phyloP scores from a whole-genome alignment of 2,113 vertebrate species.

The Macquaria australasica region DNA sequence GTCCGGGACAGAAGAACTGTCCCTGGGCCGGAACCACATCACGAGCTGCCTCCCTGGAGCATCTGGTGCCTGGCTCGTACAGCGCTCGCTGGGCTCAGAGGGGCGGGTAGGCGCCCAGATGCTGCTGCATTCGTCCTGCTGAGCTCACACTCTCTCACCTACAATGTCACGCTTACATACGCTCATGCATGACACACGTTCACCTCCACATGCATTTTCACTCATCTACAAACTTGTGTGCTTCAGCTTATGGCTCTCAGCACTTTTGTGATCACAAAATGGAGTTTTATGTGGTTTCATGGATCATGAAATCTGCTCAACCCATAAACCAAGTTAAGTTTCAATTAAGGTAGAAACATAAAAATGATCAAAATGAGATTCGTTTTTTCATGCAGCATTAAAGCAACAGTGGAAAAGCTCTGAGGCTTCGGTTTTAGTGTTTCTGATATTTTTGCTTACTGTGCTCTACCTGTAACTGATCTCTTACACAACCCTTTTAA shows the following conservation, averaged over 20 bases:
- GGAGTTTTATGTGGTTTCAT: slow-evolving; percentile 57
- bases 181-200: not conserved
- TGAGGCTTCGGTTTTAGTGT: not conserved
- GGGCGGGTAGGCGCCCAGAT: slow-evolving; percentile 22
- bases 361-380: slow-evolving; percentile 60
- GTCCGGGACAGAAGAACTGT: slow-evolving; percentile 31
- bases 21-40: slow-evolving; percentile 8
- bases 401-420: slow-evolving; percentile 14
- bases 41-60: slow-evolving; percentile 26
- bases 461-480: not conserved
- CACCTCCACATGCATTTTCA: not conserved
- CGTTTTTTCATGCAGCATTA: slow-evolving; percentile 36
- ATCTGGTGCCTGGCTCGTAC: slow-evolving; percentile 19
- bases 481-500: not conserved
- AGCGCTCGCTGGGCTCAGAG: not conserved
- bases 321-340: slow-evolving; percentile 68
- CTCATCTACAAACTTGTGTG: slow-evolving; percentile 13
- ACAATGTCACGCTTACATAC: not conserved
- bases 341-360: slow-evolving; percentile 74
- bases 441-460: slow-evolving; percentile 11
- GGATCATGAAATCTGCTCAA: slow-evolving; percentile 69
- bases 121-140: slow-evolving; percentile 24
- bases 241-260: not conserved
- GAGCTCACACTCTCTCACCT: slow-evolving; percentile 25
- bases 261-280: slow-evolving; percentile 26